Conservation (phyloP, 2,888 invertebrate species). For the Dicycla oo region DNA sequence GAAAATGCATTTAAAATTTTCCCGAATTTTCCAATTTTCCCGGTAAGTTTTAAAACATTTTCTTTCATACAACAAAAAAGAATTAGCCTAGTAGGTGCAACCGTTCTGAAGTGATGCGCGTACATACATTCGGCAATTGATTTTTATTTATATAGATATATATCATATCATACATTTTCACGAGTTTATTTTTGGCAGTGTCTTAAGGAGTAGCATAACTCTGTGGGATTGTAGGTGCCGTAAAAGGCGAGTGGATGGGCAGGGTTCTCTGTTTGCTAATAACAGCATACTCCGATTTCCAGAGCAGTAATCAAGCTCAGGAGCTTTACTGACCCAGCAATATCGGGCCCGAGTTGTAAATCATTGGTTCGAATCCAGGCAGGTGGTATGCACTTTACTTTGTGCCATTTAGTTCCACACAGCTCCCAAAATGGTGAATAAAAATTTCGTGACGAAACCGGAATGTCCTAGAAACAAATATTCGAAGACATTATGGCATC, state of each 20-base stretch:
- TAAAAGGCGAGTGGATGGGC: background rate
- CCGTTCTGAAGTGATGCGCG: no score
- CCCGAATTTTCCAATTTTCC: no score
- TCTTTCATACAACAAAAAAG: no score
- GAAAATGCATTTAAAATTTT: no score
- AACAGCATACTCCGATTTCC: background rate
- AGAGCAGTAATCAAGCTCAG: background rate
- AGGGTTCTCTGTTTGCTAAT: background rate
- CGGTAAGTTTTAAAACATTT: no score
- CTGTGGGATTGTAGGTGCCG: background rate
- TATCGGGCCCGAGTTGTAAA: background rate
- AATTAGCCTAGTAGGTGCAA: no score
- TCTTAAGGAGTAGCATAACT: background rate
- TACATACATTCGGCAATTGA: no score
- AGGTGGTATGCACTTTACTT: background rate
- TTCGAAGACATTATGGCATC: background rate
- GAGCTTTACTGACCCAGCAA: background rate
- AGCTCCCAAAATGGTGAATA: background rate
- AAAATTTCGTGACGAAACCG: background rate
- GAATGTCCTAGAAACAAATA: background rate
- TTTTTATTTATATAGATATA: no score
- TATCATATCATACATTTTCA: no score
- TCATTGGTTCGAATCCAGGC: background rate
- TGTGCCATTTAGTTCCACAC: background rate
- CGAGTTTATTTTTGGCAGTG: slow-evolving; percentile 20